Evolutionary conservation across 2,797 vertebrate species (phyloP), one percentile per base, ranked within the genome.

Genomic region (Gadopsis marmoratus): DNA sequence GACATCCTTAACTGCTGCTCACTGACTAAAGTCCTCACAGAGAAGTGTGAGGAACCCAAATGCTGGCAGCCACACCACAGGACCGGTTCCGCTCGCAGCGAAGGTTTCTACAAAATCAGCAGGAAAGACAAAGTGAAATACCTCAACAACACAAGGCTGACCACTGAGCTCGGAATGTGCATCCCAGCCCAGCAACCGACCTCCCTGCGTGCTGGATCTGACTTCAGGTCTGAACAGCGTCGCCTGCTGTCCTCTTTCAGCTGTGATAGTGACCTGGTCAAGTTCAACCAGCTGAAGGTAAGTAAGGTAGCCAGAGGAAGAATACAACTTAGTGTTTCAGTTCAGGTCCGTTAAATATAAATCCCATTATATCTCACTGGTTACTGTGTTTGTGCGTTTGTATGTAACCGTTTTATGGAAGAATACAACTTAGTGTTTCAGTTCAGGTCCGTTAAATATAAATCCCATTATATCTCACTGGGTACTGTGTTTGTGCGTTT

Each of bases 231-330:
- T 0, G 98, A 99, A 89, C 98, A 99, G 56, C 96, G 98, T 26
- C 96, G 98, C 76, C 95, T 99, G 71, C 89, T 99, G 84, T 98
- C 98, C 26, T 97, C 97, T 39, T 98, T 99, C 89, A 98, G 96
- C 91, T 98, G 97, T 5, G 98, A 99, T 84, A 99, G 98, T 1
- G 98, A 99, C 89, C 94, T 99, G 88, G 96, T 99, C 75, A 98
- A 97, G 92, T 99, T 99, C 92, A 99, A 99, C 95, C 98, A 99
- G 89, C 97, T 99, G 66, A 99, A 99, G 97, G 98, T 99, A 78
- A 83, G 90, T 31, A 12, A 45, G 19, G 14, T n/a, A n/a, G n/a
- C n/a, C n/a, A n/a, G n/a, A n/a, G n/a, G n/a, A n/a, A n/a, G n/a
- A n/a, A n/a, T n/a, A n/a, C n/a, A n/a, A n/a, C n/a, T n/a, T n/a